Evolutionary conservation across 2,888 invertebrate genomes (phyloP), one percentile per base, ranked within the genome.

Genomic region (Dasysyrphus tricinctus): DNA sequence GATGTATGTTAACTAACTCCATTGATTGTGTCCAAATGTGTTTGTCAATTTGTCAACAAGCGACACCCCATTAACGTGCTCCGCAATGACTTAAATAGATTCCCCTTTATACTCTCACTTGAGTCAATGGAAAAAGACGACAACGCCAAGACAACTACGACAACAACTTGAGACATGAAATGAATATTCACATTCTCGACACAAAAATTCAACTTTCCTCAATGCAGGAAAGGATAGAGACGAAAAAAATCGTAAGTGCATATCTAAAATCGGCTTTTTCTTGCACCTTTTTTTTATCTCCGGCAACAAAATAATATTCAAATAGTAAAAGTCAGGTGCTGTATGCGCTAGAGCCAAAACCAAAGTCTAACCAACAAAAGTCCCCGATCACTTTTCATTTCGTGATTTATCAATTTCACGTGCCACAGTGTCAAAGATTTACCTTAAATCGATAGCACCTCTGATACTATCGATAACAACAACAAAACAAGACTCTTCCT

Each of bases 341-440:
- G 44, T 85, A 85, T 86, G 85, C 63, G 51, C 70, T 24, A n/a
- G n/a, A n/a, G n/a, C 49, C 32, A 3, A 63, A 67, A 49, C 19
- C 16, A 42, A 44, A 14, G 12, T 24, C 24, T 1, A 24, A 3
- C 19, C 19, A 59, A 37, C 34, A 61, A 69, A 67, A 39, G 19
- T 54, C 39, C 11, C 54, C 78, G 78, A 86, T 82, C 82, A 86
- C 86, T 86, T 86, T 86, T 86, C 86, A 86, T 82, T 86, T 86
- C 86, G 86, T 86, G 86, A 86, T 86, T 82, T 82, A 86, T 86
- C 86, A 86, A 86, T 72, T 82, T 86, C 86, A 82, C 75, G 72
- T 67, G 82, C 69, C 29, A 54, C 69, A 86, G 65, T 86, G 74
- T 77, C 78, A 86, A 75, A 82, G 82, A 86, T 86, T 61, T 61